Conservation (phyloP, 1,140 invertebrate genomes). For the Mercenaria mercenaria region DNA sequence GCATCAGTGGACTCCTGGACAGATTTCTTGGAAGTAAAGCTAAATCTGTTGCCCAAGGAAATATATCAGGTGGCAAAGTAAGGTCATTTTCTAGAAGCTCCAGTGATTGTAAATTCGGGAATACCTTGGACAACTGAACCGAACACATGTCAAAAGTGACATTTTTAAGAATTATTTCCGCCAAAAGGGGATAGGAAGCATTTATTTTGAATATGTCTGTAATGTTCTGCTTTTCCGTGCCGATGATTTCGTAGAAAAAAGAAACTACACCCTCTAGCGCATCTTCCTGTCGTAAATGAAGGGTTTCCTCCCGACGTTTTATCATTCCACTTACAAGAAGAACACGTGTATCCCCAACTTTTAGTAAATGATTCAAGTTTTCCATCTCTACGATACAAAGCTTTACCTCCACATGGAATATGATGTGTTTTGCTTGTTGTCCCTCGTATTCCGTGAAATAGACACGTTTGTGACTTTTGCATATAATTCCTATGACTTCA, state of each 20-base stretch:
- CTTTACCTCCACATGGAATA: constrained; percentile 34
- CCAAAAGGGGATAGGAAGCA: constrained; percentile 30
- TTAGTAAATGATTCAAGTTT: constrained; percentile 8
- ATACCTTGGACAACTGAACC: constrained; percentile 19
- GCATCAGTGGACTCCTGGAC: constrained; percentile 61
- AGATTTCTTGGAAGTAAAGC: constrained; percentile 59
- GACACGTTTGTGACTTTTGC: background rate
- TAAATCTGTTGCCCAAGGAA: constrained; percentile 69
- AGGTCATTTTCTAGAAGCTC: constrained; percentile 71
- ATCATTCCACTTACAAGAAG: background rate
- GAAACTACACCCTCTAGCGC: background rate
- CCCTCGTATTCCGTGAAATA: background rate
- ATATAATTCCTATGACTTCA: background rate
- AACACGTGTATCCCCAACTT: background rate
- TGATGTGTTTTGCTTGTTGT: background rate
- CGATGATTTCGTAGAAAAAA: background rate
- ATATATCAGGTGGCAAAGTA: constrained; percentile 56
- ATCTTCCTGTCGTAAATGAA: too few relatives aligned
- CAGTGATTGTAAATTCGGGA: constrained; percentile 74
- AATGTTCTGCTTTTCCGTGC: background rate
- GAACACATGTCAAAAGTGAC: constrained; percentile 57
- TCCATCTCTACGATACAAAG: constrained; percentile 2
- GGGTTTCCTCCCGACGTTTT: background rate
- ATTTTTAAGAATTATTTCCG: constrained; percentile 65
- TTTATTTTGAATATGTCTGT: constrained; percentile 45